Conservation (phyloP, 2,888 invertebrate species). For the Drosophila prolongata region DNA sequence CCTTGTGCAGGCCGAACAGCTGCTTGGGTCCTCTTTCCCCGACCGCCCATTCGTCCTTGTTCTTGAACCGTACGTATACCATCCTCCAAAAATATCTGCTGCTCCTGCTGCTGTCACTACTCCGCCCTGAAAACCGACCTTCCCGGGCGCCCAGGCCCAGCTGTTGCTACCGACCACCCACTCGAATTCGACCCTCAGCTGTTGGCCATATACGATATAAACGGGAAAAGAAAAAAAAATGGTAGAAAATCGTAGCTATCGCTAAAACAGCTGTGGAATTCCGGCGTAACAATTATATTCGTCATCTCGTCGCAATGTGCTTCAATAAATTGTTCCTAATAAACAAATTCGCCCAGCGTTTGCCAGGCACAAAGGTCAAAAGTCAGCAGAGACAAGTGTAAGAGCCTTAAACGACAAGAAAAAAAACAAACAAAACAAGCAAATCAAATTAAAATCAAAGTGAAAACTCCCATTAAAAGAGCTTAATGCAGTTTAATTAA, state of each 20-base stretch:
- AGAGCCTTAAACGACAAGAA: conserved; percentile 1
- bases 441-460: conserved; percentile 40
- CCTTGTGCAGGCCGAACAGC: conserved; percentile 77
- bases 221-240: conserved; percentile 11
- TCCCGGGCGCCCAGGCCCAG: conserved; percentile 44
- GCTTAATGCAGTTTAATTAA: conserved; percentile 1
- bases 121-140: conserved; percentile 11
- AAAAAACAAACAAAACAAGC: conserved; percentile 1
- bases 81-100: conserved; percentile 18
- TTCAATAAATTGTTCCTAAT: conserved; percentile 62
- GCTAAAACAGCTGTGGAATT: conserved; percentile 51
- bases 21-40: conserved; percentile 53
- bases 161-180: conserved; percentile 31
- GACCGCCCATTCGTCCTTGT: conserved; percentile 59
- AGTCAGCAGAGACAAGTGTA: conserved; percentile 42
- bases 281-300: conserved; percentile 19
- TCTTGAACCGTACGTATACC: conserved; percentile 57
- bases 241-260: conserved; percentile 10
- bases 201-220: conserved; percentile 17
- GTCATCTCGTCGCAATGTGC: conserved; percentile 52
- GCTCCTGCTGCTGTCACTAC: conserved; percentile 2
- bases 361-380: conserved; percentile 50
- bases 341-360: conserved; percentile 54
- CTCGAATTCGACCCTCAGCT: conserved; percentile 21
- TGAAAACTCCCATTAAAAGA: background rate